phyloP scores from a whole-genome alignment of 2,797 vertebrate species.

The Ispidina lecontei region DNA sequence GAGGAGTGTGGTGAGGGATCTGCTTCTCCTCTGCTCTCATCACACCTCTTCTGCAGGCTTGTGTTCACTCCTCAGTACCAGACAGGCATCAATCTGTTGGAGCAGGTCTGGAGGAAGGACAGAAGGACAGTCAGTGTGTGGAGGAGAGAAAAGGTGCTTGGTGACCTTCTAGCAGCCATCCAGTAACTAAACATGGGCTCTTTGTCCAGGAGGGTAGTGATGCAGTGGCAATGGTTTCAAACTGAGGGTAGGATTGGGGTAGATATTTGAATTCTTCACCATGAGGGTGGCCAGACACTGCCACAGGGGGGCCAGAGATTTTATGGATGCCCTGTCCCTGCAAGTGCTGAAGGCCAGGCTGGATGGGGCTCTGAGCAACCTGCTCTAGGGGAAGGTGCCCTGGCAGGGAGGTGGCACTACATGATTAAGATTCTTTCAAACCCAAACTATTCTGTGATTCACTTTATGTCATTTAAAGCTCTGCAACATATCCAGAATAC shows the following conservation, averaged over 20 bases:
- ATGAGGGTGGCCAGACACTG: fast-evolving
- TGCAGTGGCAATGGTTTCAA: neutral
- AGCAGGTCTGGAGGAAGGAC: fast-evolving
- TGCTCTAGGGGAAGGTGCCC: neutral
- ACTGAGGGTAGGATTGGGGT: neutral
- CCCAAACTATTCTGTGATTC: neutral
- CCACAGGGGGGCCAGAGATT: neutral
- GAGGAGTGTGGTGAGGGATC: fast-evolving
- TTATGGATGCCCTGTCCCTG: neutral
- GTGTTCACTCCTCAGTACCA: neutral
- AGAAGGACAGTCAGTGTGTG: neutral
- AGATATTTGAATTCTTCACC: neutral
- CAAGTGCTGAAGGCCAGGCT: neutral
- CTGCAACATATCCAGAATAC: neutral
- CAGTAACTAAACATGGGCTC: neutral
- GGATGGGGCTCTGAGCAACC: neutral
- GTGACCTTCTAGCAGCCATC: neutral
- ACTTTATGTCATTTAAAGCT: neutral
- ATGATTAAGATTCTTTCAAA: neutral
- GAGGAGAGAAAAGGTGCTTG: neutral
- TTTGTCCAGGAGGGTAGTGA: neutral
- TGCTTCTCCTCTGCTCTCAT: neutral
- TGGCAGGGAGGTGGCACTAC: neutral
- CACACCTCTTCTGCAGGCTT: neutral
- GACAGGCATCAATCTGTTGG: neutral